These are phyloP conservation scores for Daphoenositta chrysoptera DNA, from an alignment of 2,113 vertebrate species.

Conservation along the genomic window DNA sequence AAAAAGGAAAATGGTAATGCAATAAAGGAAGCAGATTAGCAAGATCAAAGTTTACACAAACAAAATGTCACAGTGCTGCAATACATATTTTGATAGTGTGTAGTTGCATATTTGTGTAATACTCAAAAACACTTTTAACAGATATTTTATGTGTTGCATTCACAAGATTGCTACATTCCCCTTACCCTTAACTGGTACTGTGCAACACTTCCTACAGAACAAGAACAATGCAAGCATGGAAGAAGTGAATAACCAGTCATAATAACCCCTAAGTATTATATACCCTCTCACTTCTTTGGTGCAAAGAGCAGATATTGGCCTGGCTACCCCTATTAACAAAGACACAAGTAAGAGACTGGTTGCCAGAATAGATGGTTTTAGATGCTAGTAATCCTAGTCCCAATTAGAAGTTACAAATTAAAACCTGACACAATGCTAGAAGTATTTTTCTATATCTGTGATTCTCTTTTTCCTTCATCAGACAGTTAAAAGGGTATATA, in stretches of 20 bases:
- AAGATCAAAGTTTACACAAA: not conserved
- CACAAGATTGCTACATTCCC: not conserved
- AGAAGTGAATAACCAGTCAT: not conserved
- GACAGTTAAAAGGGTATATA: not conserved
- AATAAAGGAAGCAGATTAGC: not conserved
- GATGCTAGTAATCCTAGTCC: not conserved
- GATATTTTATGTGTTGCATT: not conserved
- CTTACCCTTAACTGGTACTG: not conserved
- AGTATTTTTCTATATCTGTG: not conserved
- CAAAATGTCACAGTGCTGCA: not conserved
- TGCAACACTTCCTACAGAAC: not conserved
- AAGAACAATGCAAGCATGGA: not conserved
- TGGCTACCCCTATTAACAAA: not conserved
- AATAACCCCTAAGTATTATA: not conserved
- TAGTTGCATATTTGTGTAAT: not conserved
- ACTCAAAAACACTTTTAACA: not conserved
- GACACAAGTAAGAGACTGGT: not conserved
- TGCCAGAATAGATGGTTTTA: not conserved
- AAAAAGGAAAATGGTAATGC: not conserved
- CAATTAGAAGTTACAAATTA: not conserved
- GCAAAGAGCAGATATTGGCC: not conserved
- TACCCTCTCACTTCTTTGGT: not conserved
- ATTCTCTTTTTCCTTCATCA: not conserved
- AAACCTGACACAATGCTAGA: not conserved
- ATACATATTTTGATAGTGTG: not conserved